A percentile compares a stretch with the other conserved stretches of the same genome.
Conservation (phyloP, 2,797 vertebrate species). For the Morus bassanus region DNA sequence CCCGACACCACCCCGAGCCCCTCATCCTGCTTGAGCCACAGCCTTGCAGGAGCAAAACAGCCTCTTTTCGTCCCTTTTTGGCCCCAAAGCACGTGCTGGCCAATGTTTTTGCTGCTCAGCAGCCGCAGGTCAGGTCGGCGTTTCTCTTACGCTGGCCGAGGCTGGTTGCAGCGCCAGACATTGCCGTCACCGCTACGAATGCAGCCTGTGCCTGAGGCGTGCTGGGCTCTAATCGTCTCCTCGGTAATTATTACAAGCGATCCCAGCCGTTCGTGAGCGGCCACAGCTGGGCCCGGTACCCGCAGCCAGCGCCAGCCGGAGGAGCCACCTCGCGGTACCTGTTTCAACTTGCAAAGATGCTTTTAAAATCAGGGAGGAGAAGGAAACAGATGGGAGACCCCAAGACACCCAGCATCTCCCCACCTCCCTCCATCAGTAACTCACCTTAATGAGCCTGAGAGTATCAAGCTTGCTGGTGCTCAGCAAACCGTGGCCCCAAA, state of each 20-base stretch:
- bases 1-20: fast-evolving
- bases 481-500: not conserved
- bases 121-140: not conserved
- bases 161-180: not conserved
- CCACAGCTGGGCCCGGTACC: fast-evolving
- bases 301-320: fast-evolving
- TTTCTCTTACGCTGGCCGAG: fast-evolving
- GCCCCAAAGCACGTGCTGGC: fast-evolving
- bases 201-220: fast-evolving
- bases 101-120: not conserved
- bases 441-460: not conserved
- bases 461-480: not conserved
- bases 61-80: not conserved
- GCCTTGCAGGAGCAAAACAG: not conserved
- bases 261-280: not conserved
- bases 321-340: fast-evolving
- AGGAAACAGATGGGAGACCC: not conserved
- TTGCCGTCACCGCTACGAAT: fast-evolving
- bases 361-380: not conserved
- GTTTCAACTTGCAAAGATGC: not conserved
- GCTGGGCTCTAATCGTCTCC: not conserved
- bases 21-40: fast-evolving
- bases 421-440: not conserved
- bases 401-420: too few relatives aligned
- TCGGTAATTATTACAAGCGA: not conserved